Base-by-base conservation (phyloP, 1,140 invertebrate species). In the Calephelis nemesis region DNA sequence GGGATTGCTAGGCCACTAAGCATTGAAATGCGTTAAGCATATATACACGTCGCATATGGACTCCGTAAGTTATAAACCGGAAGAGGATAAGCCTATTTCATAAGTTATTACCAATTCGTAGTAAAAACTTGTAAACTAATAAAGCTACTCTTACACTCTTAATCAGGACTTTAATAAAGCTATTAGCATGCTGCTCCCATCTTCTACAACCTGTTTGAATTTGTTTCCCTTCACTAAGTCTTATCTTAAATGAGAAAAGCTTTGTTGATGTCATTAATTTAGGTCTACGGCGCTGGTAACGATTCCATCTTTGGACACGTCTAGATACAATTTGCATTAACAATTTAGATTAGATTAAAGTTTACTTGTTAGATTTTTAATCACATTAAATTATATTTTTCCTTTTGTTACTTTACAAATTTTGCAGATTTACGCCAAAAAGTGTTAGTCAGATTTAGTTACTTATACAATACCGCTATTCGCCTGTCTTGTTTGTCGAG, bases 211-310 rank as follows among this genome's bases (percentile, higher is more conserved):
- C 67, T 67, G 58, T 65, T 79, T 72, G 81, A 84, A 84, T 86
- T 85, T 85, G 79, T 77, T 85, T 79, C 75, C 81, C 79, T 79
- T 76, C 74, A 74, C 77, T 78, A 82, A 78, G 79, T 79, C 77
- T 85, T 88, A 88, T 88, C 84, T 82, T 76, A 75, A 84, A 87
- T 83, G 82, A 85, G 76, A 82, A 75, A 75, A 86, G 82, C 82
- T 84, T 84, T 79, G 85, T 84, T 85, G 85, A 88, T 82, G 78
- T 82, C 75, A 76, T 85, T 85, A 84, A 85, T 81, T 85, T 84
- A 83, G 84, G 76, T 73, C 70, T 74, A 72, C 65, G 67, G 69
- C 63, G 70, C 72, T 72, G 72, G 82, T 81, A 84, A 84, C 76
- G 79, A 81, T 83, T 84, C 84, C 76, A 85, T 84, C 68, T 60